phyloP scores from a whole-genome alignment of 2,113 vertebrate genomes.

The Montifringilla adamsi region DNA sequence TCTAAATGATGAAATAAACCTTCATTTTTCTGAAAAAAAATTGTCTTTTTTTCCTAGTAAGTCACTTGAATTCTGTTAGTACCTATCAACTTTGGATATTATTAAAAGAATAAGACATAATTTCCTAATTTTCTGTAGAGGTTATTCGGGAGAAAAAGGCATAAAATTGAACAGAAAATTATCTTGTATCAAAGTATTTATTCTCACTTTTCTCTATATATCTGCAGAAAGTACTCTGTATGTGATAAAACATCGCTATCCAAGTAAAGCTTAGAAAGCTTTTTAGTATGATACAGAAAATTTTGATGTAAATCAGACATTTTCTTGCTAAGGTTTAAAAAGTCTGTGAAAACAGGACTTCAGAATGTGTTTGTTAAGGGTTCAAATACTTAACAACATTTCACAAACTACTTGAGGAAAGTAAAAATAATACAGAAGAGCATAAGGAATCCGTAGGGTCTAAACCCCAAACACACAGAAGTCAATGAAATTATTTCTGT shows the following conservation, averaged over 20 bases:
- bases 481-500: background rate
- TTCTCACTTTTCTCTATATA: background rate
- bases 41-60: background rate
- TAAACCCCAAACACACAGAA: background rate
- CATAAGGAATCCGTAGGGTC: accelerated
- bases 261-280: background rate
- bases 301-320: background rate
- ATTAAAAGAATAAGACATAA: background rate
- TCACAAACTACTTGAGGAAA: background rate
- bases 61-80: background rate
- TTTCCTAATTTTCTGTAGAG: background rate
- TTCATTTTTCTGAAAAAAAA: background rate
- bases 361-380: background rate
- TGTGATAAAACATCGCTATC: background rate
- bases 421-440: background rate
- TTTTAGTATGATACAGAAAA: background rate
- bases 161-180: background rate
- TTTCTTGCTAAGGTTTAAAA: background rate
- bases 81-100: background rate
- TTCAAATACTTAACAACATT: background rate
- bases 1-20: background rate
- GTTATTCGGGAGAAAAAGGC: background rate
- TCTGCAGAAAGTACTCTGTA: background rate
- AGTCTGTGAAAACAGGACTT: background rate
- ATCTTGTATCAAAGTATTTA: background rate